Conservation (phyloP, 2,888 invertebrate species). For the Lasioglossum oenotherae region DNA sequence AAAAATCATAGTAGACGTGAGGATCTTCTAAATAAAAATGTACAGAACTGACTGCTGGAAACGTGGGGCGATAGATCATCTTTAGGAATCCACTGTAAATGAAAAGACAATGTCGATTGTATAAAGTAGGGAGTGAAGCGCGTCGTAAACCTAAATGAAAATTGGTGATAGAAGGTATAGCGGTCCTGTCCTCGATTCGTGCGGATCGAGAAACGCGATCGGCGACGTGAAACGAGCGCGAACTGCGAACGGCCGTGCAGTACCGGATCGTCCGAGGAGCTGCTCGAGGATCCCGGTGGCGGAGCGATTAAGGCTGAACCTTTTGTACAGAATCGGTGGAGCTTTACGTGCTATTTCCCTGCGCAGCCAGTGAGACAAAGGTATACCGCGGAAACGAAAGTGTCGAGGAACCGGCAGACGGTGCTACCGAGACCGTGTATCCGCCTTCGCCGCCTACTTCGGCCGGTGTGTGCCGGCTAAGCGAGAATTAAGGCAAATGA, state of each 20-base stretch:
- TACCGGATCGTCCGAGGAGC: neutral
- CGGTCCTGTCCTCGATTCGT: neutral
- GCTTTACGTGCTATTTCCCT: slow-evolving; percentile 4
- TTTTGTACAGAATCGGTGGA: slow-evolving; percentile 8
- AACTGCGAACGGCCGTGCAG: neutral
- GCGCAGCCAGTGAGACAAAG: neutral
- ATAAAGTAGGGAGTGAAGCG: no score
- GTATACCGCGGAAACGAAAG: slow-evolving; percentile 14
- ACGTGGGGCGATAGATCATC: no score
- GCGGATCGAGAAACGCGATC: neutral
- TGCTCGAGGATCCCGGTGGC: neutral
- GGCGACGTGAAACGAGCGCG: neutral
- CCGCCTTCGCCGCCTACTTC: slow-evolving; percentile 12
- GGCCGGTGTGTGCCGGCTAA: neutral
- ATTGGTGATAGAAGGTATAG: no score
- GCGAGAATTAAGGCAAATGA: slow-evolving; percentile 26
- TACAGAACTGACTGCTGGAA: no score
- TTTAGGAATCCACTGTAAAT: no score
- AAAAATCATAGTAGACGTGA: no score
- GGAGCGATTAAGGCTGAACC: neutral
- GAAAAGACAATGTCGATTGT: no score
- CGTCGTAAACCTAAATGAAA: no score
- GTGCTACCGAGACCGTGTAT: slow-evolving; percentile 28
- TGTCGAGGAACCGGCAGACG: slow-evolving; percentile 13
- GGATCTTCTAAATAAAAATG: no score